phyloP scores from a whole-genome alignment of 2,797 vertebrate genomes.

The Schizopygopsis malacanthus region DNA sequence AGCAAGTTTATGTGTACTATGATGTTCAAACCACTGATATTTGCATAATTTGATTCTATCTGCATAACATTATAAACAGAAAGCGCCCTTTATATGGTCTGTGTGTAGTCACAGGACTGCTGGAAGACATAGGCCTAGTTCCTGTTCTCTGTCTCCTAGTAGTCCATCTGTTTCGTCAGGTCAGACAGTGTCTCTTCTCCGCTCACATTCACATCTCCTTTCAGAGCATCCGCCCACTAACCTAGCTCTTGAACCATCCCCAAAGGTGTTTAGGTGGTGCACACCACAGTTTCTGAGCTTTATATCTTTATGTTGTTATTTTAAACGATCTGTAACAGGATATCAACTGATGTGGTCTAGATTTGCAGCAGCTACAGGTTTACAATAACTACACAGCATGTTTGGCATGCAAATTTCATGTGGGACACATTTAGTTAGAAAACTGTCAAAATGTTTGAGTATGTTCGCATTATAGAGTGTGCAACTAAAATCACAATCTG shows the following conservation, averaged over 20 bases:
- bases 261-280: background rate
- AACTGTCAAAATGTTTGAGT: background rate
- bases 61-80: background rate
- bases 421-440: background rate
- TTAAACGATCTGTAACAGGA: conserved; percentile 8
- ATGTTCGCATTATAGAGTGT: background rate
- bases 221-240: background rate
- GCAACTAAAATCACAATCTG: background rate
- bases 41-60: conserved; percentile 2
- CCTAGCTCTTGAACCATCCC: background rate
- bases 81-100: conserved; percentile 1
- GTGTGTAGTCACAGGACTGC: conserved; percentile 49
- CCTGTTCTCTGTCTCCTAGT: conserved; percentile 52
- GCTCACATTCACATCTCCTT: conserved; percentile 57
- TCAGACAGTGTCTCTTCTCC: conserved; percentile 38
- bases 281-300: background rate
- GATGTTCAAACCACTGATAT: background rate
- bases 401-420: background rate
- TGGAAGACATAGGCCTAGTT: conserved; percentile 51
- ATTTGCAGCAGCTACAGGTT: background rate
- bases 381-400: background rate
- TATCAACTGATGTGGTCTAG: conserved; percentile 1
- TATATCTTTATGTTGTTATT: background rate
- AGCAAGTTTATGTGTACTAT: background rate
- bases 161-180: conserved; percentile 62